Percentiles rank a stretch among this genome's conserved stretches.
Conservation (phyloP, 1,140 invertebrate species). For the Micrasema longulum region DNA sequence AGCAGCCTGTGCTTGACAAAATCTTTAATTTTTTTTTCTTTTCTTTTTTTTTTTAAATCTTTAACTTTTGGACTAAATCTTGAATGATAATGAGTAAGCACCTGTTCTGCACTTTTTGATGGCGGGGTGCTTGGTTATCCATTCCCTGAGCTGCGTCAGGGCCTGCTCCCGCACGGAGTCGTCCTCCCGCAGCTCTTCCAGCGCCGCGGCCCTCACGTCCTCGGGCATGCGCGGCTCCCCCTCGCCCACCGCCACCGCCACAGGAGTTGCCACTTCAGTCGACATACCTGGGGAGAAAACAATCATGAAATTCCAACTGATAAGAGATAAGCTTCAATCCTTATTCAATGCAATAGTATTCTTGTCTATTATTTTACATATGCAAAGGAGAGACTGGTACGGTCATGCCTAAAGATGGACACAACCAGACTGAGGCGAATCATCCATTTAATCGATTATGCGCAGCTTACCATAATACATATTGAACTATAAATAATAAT, state of each 20-base stretch:
- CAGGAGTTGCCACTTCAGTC: neutral
- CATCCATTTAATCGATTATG: too few relatives aligned
- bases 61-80: too few relatives aligned
- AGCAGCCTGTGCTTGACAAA: too few relatives aligned
- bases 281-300: neutral
- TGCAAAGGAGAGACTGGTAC: neutral
- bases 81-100: too few relatives aligned
- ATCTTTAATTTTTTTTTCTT: too few relatives aligned
- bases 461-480: too few relatives aligned
- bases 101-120: constrained; percentile 81
- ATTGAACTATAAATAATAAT: too few relatives aligned
- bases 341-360: neutral
- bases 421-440: too few relatives aligned
- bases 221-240: constrained; percentile 20
- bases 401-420: too few relatives aligned
- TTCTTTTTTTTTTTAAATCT: too few relatives aligned
- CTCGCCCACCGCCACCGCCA: neutral
- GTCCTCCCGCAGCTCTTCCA: constrained; percentile 79
- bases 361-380: neutral
- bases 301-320: neutral
- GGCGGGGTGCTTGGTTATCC: constrained; percentile 80
- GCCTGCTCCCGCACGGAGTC: constrained; percentile 76
- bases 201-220: constrained; percentile 70
- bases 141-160: constrained; percentile 78
- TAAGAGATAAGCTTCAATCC: neutral